Percentiles rank a stretch among this genome's conserved stretches.
phyloP scores from a whole-genome alignment of 2,888 invertebrate species.

The Amblyjoppa proteus region DNA sequence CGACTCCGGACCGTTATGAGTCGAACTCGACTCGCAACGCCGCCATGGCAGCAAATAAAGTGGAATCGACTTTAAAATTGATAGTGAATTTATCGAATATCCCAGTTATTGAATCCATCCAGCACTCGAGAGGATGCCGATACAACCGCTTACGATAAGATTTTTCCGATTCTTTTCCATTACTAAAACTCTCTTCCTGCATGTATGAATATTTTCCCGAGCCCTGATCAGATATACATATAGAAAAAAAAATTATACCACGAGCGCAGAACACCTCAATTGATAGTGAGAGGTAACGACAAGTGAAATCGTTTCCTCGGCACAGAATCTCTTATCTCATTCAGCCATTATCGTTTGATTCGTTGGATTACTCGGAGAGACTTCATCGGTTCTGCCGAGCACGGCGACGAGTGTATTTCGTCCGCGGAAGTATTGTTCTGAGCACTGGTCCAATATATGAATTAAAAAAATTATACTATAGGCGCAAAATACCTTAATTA shows the following conservation, averaged over 20 bases:
- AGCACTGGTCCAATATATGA: too few relatives aligned
- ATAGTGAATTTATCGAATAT: constrained; percentile 18
- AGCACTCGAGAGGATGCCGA: constrained; percentile 10
- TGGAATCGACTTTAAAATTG: constrained; percentile 15
- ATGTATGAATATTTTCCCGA: neutral
- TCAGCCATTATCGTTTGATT: neutral
- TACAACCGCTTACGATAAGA: neutral
- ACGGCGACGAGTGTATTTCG: neutral
- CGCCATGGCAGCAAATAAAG: constrained; percentile 12
- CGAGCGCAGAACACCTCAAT: too few relatives aligned
- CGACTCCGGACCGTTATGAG: constrained; percentile 22
- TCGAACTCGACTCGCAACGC: constrained; percentile 14
- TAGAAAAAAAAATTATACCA: too few relatives aligned
- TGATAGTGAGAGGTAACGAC: too few relatives aligned
- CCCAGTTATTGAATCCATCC: constrained; percentile 1
- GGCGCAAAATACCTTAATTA: too few relatives aligned
- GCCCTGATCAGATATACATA: too few relatives aligned
- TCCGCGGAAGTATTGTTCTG: too few relatives aligned
- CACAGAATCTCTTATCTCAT: neutral
- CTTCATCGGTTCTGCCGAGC: neutral
- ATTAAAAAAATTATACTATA: too few relatives aligned
- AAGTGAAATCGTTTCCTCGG: neutral
- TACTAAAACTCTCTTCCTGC: neutral
- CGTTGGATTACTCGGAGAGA: too few relatives aligned
- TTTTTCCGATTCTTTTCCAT: neutral